These are phyloP conservation scores for Oxycera nigricornis DNA, from an alignment of 2,888 invertebrate genomes.

Conservation along the genomic window DNA sequence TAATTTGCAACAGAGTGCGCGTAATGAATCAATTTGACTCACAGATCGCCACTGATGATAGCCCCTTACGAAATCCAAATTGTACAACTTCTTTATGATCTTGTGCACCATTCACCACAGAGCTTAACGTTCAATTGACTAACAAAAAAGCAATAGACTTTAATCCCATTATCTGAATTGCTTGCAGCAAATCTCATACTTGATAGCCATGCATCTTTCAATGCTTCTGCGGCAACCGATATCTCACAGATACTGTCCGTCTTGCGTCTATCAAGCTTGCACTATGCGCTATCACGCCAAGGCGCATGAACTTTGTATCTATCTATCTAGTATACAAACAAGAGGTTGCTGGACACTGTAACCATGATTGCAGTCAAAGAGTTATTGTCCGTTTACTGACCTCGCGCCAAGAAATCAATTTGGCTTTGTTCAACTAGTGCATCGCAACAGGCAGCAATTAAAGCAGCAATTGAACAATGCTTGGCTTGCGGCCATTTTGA, in stretches of 20 bases:
- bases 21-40: too few relatives aligned
- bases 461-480: neutral
- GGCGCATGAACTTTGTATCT: neutral
- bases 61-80: too few relatives aligned
- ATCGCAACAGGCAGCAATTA: neutral
- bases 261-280: neutral
- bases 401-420: slow-evolving; percentile 25
- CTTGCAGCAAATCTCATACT: neutral
- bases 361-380: neutral
- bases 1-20: too few relatives aligned
- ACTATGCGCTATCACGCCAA: neutral
- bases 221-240: neutral
- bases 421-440: neutral
- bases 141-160: neutral
- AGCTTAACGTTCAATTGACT: too few relatives aligned
- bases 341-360: neutral
- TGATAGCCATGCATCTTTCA: neutral
- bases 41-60: too few relatives aligned
- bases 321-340: too few relatives aligned
- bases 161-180: neutral
- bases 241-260: neutral
- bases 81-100: too few relatives aligned
- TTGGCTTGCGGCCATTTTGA: neutral
- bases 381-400: slow-evolving; percentile 15
- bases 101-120: too few relatives aligned